Conservation (phyloP, 2,797 vertebrate species). For the Pipistrellus nathusii region DNA sequence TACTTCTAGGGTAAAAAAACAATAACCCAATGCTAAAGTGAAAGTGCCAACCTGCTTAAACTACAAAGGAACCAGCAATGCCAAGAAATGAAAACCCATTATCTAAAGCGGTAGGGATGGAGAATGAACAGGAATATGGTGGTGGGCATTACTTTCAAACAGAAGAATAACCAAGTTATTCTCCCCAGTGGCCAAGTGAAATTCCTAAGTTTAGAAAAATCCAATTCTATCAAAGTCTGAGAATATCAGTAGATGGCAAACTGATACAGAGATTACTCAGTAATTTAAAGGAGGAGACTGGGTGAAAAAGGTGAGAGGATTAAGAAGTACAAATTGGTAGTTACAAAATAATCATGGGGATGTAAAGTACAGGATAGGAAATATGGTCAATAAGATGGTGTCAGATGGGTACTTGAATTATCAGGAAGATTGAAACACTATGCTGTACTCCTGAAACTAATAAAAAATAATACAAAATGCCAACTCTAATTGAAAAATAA, state of each 20-base stretch:
- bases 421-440: background rate
- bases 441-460: background rate
- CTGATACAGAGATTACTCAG: background rate
- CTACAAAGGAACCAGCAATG: background rate
- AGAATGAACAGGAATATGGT: background rate
- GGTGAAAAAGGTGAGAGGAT: background rate
- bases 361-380: background rate
- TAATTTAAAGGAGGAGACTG: background rate
- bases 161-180: background rate
- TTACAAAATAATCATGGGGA: background rate
- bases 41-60: background rate
- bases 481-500: background rate
- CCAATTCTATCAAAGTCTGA: background rate
- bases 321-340: background rate
- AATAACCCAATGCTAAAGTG: background rate
- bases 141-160: background rate
- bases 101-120: background rate
- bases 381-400: background rate
- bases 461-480: background rate
- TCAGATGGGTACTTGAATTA: background rate
- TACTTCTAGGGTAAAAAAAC: background rate
- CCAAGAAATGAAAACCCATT: constrained; percentile 48
- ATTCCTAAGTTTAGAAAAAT: constrained; percentile 40
- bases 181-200: background rate
- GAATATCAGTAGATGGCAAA: background rate